Evolutionary conservation across 2,888 invertebrate species (phyloP).

Genomic region (Adineta ricciae): DNA sequence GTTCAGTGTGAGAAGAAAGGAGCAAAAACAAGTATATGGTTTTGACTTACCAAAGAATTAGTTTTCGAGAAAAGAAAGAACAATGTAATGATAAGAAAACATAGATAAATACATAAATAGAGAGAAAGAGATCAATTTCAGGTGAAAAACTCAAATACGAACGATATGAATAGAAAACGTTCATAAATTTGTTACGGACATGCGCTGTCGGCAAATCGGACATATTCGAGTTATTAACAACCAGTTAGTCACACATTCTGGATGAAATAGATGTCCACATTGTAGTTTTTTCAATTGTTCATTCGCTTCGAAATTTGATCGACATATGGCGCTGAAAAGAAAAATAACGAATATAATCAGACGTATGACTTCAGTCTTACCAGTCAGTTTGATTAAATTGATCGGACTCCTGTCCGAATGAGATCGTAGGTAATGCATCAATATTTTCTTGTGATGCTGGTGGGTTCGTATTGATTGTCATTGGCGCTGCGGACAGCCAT

Average conservation of each 20-base stretch:
- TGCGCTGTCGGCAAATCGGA: background rate
- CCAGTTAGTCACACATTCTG: conserved; percentile 2
- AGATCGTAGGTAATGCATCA: background rate
- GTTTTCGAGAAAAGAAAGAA: no score
- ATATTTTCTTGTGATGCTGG: background rate
- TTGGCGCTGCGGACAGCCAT: background rate
- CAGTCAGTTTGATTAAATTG: background rate
- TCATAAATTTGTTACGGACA: background rate
- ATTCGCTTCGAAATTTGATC: background rate
- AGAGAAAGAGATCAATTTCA: background rate
- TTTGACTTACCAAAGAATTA: no score
- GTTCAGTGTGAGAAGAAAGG: no score
- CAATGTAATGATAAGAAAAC: no score
- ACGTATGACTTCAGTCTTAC: background rate
- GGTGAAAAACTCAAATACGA: background rate
- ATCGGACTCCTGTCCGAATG: background rate
- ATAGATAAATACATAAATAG: no score
- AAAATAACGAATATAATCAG: background rate
- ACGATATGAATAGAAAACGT: no score
- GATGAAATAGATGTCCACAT: conserved; percentile 3
- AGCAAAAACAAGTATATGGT: no score
- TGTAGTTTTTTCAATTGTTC: background rate
- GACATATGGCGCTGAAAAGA: background rate
- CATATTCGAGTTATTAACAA: background rate
- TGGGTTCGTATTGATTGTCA: background rate